phyloP scores from a whole-genome alignment of 2,888 invertebrate species.

The Ormyrus thymus region DNA sequence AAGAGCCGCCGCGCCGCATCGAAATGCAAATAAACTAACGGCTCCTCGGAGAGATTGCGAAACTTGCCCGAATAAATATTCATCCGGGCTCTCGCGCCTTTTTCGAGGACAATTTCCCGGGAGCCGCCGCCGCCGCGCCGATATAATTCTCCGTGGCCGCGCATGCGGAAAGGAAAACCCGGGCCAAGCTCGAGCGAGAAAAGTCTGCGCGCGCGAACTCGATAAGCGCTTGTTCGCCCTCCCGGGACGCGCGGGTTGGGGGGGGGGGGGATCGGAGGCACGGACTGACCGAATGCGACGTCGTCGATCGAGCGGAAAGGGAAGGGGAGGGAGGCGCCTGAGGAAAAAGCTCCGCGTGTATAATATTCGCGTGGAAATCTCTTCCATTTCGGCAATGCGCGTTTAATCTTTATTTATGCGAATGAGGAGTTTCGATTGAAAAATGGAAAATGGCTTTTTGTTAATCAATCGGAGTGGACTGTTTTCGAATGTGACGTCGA shows the following conservation, averaged over 20 bases:
- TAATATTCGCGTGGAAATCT: too few species aligned
- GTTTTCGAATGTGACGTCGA: too few species aligned
- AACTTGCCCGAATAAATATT: constrained; percentile 55
- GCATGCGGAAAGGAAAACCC: background rate
- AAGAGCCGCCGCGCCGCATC: constrained; percentile 26
- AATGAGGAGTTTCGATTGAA: too few species aligned
- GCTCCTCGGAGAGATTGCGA: constrained; percentile 54
- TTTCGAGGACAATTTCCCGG: constrained; percentile 25
- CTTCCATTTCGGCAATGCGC: too few species aligned
- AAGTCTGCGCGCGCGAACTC: constrained; percentile 25
- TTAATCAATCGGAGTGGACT: too few species aligned
- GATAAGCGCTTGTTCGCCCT: constrained; percentile 36
- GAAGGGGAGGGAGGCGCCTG: too few species aligned
- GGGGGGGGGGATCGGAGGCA: too few species aligned
- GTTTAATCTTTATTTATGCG: too few species aligned
- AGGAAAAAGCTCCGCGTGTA: too few species aligned
- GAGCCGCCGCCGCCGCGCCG: background rate
- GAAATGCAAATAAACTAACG: constrained; percentile 55
- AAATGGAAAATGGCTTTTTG: too few species aligned
- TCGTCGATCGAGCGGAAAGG: background rate
- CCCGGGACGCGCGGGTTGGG: background rate
- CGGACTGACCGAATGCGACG: background rate
- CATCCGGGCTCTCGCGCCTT: constrained; percentile 35
- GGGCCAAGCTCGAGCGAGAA: background rate
- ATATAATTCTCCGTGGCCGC: constrained; percentile 13